Conservation (phyloP, 2,797 vertebrate species). For the Poeciliopsis turneri region DNA sequence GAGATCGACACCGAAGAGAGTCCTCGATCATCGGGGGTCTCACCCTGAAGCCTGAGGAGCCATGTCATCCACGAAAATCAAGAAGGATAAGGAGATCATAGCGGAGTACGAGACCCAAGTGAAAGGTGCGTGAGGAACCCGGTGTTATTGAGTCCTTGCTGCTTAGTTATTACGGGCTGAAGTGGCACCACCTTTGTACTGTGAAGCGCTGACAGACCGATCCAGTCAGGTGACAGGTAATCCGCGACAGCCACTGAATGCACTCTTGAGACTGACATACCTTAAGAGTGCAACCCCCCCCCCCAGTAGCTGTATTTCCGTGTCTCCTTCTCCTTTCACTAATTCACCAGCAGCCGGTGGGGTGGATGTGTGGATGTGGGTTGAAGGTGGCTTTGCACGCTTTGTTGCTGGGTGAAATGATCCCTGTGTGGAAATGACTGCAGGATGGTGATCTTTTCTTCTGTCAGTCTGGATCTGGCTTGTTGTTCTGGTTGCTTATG, state of each 20-base stretch:
- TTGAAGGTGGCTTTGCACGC: constrained; percentile 35
- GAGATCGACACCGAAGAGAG: constrained; percentile 51
- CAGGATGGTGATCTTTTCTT: constrained; percentile 46
- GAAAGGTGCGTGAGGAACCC: constrained; percentile 85
- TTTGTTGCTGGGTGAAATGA: constrained; percentile 76
- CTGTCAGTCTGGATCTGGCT: constrained; percentile 10
- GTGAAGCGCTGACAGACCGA: neutral
- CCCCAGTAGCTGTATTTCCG: neutral
- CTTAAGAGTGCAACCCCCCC: neutral
- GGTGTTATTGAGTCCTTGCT: constrained; percentile 1
- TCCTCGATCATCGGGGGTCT: constrained; percentile 65
- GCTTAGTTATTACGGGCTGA: neutral
- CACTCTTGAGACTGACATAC: constrained; percentile 19
- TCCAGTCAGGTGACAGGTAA: constrained; percentile 36
- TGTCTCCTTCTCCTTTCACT: neutral
- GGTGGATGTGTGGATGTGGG: constrained; percentile 27
- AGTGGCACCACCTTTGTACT: neutral
- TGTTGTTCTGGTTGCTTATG: neutral
- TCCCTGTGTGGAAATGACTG: constrained; percentile 48
- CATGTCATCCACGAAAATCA: constrained; percentile 93
- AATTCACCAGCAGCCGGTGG: constrained; percentile 2
- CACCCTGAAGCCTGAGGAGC: constrained; percentile 72
- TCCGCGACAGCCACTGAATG: constrained; percentile 42
- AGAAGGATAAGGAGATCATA: constrained; percentile 99
- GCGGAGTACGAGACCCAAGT: constrained; percentile 97